phyloP scores from a whole-genome alignment of 2,113 vertebrate species.

The Protobothrops mucrosquamatus region DNA sequence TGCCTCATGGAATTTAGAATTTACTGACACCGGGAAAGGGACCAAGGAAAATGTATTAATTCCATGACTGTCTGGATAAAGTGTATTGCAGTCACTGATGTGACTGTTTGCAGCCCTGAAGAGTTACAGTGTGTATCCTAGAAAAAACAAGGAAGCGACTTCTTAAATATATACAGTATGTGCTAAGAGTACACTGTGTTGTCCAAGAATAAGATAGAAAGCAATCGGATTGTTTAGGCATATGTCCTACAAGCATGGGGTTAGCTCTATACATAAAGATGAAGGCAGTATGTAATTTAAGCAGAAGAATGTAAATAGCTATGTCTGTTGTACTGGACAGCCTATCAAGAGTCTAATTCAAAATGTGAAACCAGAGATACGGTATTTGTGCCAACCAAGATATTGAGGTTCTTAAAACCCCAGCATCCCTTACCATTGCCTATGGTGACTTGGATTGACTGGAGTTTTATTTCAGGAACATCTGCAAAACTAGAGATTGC shows the following conservation, averaged over 20 bases:
- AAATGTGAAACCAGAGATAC: not conserved
- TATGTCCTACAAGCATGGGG: not conserved
- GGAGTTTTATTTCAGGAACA: not conserved
- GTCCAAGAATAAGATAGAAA: not conserved
- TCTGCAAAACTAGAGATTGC: too few relatives aligned
- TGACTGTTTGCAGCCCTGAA: not conserved
- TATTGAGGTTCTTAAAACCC: not conserved
- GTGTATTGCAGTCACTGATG: not conserved
- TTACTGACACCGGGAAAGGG: not conserved
- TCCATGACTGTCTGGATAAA: not conserved
- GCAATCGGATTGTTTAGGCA: not conserved
- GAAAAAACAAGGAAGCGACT: not conserved
- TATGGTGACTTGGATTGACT: not conserved
- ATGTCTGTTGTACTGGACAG: not conserved
- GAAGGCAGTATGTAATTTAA: not conserved
- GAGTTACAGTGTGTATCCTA: not conserved
- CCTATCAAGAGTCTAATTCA: not conserved
- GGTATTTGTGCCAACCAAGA: not conserved
- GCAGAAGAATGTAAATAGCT: not conserved
- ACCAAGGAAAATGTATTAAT: not conserved
- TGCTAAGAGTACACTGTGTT: not conserved
- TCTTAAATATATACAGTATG: not conserved
- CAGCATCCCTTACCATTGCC: not conserved
- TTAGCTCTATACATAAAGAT: not conserved
- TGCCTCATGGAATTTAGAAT: not conserved